These are phyloP conservation scores for Cylas formicarius DNA, from an alignment of 1,140 invertebrate species.

Conservation along the genomic window DNA sequence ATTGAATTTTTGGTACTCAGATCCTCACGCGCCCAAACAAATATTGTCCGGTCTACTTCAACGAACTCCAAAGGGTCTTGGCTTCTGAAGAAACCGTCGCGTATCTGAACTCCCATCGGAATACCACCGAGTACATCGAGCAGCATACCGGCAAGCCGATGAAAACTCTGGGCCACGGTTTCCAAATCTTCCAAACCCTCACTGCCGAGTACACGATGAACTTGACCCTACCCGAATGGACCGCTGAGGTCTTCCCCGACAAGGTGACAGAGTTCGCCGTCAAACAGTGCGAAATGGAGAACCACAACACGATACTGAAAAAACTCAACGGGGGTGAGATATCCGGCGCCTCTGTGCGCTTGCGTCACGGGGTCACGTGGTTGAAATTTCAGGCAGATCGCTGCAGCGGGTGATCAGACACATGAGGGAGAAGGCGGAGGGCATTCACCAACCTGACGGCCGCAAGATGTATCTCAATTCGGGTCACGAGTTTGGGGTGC, in stretches of 20 bases:
- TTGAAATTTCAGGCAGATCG: constrained; percentile 27
- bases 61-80: constrained; percentile 28
- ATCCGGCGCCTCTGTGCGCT: not conserved
- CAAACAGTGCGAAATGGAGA: constrained; percentile 32
- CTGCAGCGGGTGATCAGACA: constrained; percentile 27
- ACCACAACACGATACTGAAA: constrained; percentile 29
- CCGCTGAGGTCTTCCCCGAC: constrained; percentile 30
- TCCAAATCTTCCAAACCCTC: constrained; percentile 34
- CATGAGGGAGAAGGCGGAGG: constrained; percentile 20
- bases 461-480: constrained; percentile 47
- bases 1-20: constrained; percentile 19
- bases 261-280: constrained; percentile 25
- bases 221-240: constrained; percentile 36
- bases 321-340: constrained; percentile 34
- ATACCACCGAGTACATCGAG: constrained; percentile 28
- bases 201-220: constrained; percentile 34
- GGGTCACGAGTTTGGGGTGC: constrained; percentile 64
- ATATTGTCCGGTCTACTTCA: constrained; percentile 34
- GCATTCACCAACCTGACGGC: constrained; percentile 10
- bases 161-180: constrained; percentile 24
- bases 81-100: constrained; percentile 22
- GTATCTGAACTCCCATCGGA: constrained; percentile 22
- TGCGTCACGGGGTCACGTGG: not conserved
- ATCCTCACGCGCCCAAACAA: constrained; percentile 28
- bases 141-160: constrained; percentile 26